Evolutionary conservation across 2,888 invertebrate genomes (phyloP), one percentile per base, ranked within the genome.

Genomic region (Therioaphis trifolii): DNA sequence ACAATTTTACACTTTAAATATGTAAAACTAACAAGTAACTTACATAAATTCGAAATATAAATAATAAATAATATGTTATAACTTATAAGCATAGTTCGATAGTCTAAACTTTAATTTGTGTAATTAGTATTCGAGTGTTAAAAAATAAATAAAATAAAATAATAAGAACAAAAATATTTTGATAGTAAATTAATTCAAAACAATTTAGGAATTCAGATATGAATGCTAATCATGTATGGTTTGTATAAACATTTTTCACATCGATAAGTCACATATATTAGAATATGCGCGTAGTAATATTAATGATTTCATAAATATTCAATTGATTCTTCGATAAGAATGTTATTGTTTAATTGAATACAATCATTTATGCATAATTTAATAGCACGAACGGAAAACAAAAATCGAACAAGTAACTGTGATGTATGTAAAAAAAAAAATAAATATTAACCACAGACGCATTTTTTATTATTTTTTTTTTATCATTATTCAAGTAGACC

Each of bases 231-330:
- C 72, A n/a, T 55, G 52, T 55, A 52, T 29, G 72, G 52, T 72
- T 72, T n/a, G 21, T 72, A 72, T 72, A 72, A 72, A 72, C 52
- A 72, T 55, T 72, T 14, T 72, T 72, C 72, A 72, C 52, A 52
- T 35, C 72, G 52, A 72, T 52, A 72, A 52, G 52, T 72, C 72
- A 52, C 49, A 72, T 52, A 72, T 52, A 55, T 55, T 29, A 35
- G 18, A 35, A 72, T 29, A 72, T 72, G 52, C 29, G 72, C 35
- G 24, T 58, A 75, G 58, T 58, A 58, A 58, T 75, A 75, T 58
- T 40, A 75, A 55, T 58, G 58, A 75, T 75, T 55, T 58, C 74
- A 58, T 75, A 21, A 75, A 75, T 75, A 75, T 75, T 75, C 58
- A 75, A 75, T 58, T 58, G 58, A 43, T 35, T 24, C 21, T 27